Percentiles rank a stretch among this genome's conserved stretches.
phyloP scores from a whole-genome alignment of 2,113 vertebrate species.

The Puma concolor region DNA sequence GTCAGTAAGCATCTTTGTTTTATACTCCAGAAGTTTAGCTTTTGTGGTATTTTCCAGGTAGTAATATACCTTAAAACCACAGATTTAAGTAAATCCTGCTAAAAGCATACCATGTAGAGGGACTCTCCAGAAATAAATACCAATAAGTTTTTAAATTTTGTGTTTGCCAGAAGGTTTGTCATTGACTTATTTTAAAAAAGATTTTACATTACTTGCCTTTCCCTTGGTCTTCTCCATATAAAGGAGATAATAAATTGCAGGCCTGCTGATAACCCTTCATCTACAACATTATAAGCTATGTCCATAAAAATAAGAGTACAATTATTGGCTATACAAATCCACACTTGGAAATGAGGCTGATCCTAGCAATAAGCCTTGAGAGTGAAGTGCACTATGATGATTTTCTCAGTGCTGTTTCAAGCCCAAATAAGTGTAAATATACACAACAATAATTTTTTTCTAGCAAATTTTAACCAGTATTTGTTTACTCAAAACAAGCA shows the following conservation, averaged over 20 bases:
- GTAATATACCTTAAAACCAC: background rate
- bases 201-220: background rate
- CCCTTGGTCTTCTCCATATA: background rate
- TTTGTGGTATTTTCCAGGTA: background rate
- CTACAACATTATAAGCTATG: background rate
- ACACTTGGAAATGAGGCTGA: background rate
- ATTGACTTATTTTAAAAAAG: background rate
- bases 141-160: background rate
- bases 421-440: background rate
- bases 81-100: background rate
- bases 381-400: background rate
- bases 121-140: background rate
- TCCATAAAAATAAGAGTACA: background rate
- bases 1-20: background rate
- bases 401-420: background rate
- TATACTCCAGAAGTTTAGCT: background rate
- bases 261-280: background rate
- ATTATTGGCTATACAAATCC: background rate
- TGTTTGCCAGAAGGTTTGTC: background rate
- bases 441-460: background rate
- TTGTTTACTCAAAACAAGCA: constrained; percentile 11
- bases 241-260: background rate
- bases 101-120: background rate
- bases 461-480: background rate
- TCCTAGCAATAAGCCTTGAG: background rate